Evolutionary conservation across 2,113 vertebrate species (phyloP).

Genomic region (Struthio camelus): DNA sequence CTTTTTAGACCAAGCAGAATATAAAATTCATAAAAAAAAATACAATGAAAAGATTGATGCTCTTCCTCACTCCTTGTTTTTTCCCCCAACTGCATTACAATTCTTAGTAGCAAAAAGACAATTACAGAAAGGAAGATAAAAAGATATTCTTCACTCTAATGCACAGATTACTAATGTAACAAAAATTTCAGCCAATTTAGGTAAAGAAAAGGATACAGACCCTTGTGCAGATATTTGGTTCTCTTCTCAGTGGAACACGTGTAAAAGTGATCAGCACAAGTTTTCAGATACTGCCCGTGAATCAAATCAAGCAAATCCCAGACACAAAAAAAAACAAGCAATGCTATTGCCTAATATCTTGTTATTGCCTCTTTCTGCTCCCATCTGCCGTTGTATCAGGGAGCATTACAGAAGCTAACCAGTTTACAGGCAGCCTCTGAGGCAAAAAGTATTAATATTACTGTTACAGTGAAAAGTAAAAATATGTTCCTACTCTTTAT

Average conservation of each 20-base stretch:
- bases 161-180: neutral
- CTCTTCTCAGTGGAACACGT: neutral
- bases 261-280: neutral
- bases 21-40: neutral
- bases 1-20: neutral
- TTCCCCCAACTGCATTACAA: neutral
- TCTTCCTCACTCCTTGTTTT: neutral
- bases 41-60: neutral
- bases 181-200: neutral
- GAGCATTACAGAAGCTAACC: neutral
- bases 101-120: neutral
- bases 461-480: neutral
- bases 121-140: neutral
- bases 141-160: neutral
- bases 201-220: neutral
- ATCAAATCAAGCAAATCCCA: neutral
- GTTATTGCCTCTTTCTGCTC: neutral
- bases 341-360: neutral
- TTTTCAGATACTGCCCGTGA: neutral
- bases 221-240: neutral
- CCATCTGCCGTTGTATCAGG: neutral
- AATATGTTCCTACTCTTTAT: rapidly evolving
- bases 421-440: neutral
- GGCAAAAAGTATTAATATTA: neutral
- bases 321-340: neutral